Conservation (phyloP, 2,888 invertebrate species). For the Epinotia bilunana region DNA sequence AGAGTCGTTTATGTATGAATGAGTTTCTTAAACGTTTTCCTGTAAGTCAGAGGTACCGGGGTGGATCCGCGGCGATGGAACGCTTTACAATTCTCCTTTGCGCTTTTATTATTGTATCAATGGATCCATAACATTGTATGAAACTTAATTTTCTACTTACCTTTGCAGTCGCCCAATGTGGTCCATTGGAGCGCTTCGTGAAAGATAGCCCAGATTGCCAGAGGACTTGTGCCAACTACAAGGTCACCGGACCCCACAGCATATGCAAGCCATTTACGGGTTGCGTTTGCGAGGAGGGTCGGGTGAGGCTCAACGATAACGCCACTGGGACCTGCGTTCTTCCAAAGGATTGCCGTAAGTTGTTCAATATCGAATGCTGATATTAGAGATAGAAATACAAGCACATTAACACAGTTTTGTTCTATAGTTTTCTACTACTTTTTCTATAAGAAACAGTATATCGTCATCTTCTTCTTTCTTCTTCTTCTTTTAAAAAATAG, state of each 20-base stretch:
- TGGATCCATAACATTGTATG: background rate
- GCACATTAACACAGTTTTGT: background rate
- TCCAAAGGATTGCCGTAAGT: conserved; percentile 37
- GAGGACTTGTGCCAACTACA: conserved; percentile 36
- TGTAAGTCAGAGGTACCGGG: background rate
- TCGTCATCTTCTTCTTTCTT: too few relatives aligned
- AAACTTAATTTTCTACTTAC: background rate
- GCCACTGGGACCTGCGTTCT: conserved; percentile 26
- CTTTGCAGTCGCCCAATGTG: conserved; percentile 29
- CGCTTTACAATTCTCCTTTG: too few relatives aligned
- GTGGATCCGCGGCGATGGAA: background rate
- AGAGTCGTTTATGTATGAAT: background rate
- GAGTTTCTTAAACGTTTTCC: background rate
- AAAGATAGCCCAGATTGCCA: conserved; percentile 22
- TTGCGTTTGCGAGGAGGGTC: conserved; percentile 27
- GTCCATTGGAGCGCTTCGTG: conserved; percentile 30
- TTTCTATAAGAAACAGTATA: too few relatives aligned
- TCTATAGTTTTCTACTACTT: too few relatives aligned
- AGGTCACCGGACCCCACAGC: conserved; percentile 33
- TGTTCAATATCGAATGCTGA: background rate
- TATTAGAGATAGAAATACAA: background rate
- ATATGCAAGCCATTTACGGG: conserved; percentile 34
- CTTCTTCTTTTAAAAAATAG: too few relatives aligned
- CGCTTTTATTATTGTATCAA: background rate
- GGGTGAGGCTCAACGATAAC: conserved; percentile 28